Conservation (phyloP, 2,888 invertebrate species). For the Drosophila leonis region DNA sequence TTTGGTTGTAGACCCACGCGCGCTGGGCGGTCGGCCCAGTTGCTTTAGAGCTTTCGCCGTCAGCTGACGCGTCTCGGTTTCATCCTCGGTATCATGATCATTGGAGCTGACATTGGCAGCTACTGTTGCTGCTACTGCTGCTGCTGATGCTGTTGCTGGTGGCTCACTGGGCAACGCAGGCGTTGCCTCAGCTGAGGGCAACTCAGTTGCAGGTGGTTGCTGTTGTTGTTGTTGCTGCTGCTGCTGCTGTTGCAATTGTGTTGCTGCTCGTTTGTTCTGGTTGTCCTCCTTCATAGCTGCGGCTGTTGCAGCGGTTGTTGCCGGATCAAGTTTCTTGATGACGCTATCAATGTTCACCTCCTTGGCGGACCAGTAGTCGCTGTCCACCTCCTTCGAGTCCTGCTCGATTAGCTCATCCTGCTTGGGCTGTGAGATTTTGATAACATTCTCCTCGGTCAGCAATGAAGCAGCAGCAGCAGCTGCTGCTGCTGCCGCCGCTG, state of each 20-base stretch:
- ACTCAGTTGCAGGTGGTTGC: slow-evolving; percentile 25
- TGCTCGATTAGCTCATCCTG: slow-evolving; percentile 85
- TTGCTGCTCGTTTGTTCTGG: slow-evolving; percentile 30
- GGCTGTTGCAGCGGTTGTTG: slow-evolving; percentile 11
- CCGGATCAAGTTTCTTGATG: slow-evolving; percentile 90
- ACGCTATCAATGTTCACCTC: slow-evolving; percentile 93
- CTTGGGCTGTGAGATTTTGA: slow-evolving; percentile 82
- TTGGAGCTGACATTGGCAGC: slow-evolving; percentile 51
- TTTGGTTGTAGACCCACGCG: slow-evolving; percentile 74
- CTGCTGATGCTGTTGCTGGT: slow-evolving; percentile 22
- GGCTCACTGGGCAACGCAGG: slow-evolving; percentile 11
- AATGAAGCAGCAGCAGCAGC: slow-evolving; percentile 47
- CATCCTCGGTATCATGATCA: slow-evolving; percentile 85
- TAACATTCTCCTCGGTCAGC: slow-evolving; percentile 83
- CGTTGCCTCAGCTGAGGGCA: slow-evolving; percentile 12
- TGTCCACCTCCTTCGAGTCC: slow-evolving; percentile 88
- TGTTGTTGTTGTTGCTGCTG: slow-evolving; percentile 9
- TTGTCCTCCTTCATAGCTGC: slow-evolving; percentile 44
- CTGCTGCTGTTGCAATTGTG: slow-evolving; percentile 17
- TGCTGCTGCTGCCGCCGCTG: slow-evolving; percentile 18
- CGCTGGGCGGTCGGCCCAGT: slow-evolving; percentile 70
- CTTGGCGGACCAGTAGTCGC: slow-evolving; percentile 92
- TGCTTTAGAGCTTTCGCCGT: slow-evolving; percentile 38
- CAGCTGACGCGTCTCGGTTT: slow-evolving; percentile 76
- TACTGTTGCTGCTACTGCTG: slow-evolving; percentile 8